Percentiles rank a stretch among this genome's conserved stretches.
Evolutionary conservation across 2,797 vertebrate species (phyloP).

Genomic region (Odontamblyopus lacepedii): DNA sequence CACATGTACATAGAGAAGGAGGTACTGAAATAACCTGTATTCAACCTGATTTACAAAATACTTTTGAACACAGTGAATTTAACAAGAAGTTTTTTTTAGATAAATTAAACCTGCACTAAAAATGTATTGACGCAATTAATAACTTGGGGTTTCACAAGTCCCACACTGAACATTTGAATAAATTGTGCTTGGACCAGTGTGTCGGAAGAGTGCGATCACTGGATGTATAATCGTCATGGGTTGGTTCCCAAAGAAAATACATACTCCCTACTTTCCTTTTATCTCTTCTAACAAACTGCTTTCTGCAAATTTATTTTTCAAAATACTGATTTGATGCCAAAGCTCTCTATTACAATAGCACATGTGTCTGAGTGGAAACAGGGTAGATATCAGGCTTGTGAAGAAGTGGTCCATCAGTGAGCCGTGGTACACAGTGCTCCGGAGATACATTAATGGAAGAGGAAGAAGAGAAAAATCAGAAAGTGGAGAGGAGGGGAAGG

Average conservation of each 20-base stretch:
- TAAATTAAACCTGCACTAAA: neutral
- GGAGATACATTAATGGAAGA: constrained; percentile 77
- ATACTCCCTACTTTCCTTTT: constrained; percentile 21
- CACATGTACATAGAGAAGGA: no score
- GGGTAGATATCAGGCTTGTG: constrained; percentile 66
- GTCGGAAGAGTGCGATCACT: constrained; percentile 49
- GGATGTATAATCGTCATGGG: constrained; percentile 57
- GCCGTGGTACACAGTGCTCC: constrained; percentile 74
- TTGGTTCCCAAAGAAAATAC: constrained; percentile 43
- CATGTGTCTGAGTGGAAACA: constrained; percentile 67
- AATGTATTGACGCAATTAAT: neutral
- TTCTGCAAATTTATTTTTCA: constrained; percentile 43
- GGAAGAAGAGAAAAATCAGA: constrained; percentile 47
- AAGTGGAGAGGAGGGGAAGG: constrained; percentile 61
- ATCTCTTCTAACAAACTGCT: constrained; percentile 32
- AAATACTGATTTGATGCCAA: constrained; percentile 29
- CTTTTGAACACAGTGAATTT: neutral
- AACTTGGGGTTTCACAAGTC: neutral
- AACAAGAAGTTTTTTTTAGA: neutral
- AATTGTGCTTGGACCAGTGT: constrained; percentile 25
- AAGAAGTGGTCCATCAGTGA: constrained; percentile 60
- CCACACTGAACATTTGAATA: neutral
- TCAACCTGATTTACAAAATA: neutral
- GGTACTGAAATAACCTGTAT: no score
- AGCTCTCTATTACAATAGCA: constrained; percentile 69